Conservation (phyloP, 2,113 vertebrate species). For the Laticauda colubrina region DNA sequence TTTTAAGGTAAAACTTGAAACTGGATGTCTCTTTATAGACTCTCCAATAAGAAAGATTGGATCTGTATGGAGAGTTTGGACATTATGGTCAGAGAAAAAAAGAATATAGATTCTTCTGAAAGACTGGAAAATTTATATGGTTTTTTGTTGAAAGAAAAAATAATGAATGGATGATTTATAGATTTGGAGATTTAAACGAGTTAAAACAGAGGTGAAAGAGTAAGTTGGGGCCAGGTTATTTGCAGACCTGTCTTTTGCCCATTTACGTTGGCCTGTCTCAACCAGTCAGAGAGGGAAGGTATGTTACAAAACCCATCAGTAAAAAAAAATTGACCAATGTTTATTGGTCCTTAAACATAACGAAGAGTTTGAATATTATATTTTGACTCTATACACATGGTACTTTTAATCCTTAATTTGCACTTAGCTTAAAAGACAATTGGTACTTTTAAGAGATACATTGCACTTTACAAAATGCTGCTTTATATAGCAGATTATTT, state of each 20-base stretch:
- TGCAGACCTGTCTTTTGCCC: no score
- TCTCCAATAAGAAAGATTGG: neutral
- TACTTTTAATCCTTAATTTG: neutral
- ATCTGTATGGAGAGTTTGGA: neutral
- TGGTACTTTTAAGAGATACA: neutral
- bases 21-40: neutral
- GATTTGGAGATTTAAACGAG: neutral
- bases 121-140: neutral
- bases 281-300: no score
- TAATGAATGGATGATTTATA: neutral
- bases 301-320: no score
- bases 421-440: constrained; percentile 1
- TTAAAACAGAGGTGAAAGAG: neutral
- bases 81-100: neutral
- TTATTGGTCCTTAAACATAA: neutral
- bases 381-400: neutral
- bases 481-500: constrained; percentile 8
- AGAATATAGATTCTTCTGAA: neutral
- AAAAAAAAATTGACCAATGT: no score
- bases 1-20: neutral
- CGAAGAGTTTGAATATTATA: neutral
- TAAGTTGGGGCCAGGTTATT: neutral
- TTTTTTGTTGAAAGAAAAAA: neutral
- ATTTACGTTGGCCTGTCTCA: no score
- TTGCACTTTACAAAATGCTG: neutral